Evolutionary conservation across 1,140 invertebrate species (phyloP), one percentile per base, ranked within the genome.

Genomic region (Nautilus pompilius): DNA sequence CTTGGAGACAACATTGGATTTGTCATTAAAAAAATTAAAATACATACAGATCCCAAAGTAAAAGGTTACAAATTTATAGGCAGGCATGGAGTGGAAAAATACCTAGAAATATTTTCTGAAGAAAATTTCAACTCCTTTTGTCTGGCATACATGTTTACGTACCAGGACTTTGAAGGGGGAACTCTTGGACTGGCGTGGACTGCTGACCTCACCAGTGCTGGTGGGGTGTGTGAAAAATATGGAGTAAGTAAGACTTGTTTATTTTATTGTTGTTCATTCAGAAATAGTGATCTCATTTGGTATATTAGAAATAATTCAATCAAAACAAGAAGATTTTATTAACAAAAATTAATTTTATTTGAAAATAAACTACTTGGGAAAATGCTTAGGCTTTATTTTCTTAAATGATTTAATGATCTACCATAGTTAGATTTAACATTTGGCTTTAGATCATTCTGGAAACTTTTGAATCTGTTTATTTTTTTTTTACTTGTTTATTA

Each of bases 121-220:
- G 91, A 92, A 34, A 96, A 98, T 85, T 95, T 98, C 81, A 92
- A 96, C 73, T 91, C 93, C 77, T 99, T 98, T 84, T 99, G 97
- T 82, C 85, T 99, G 41, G 95, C 96, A 2, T 99, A 99, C 80
- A 93, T 99, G 36, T 98, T 99, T 82, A 99, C 96, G 0, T 97
- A 98, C 80, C 88, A 96, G 73, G 95, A 98, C 83, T 98, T 98
- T 79, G 93, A 92, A 24, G 93, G 93, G 17, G 95, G 95, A 36
- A 98, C 95, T 22, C 84, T 98, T 67, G 95, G 97, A n/a, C 83
- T 99, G 28, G 96, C 97, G 2, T 99, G 96, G 96, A 95, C 98
- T 20, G 96, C 69, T 5, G 65, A 72, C 20, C 22, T 70, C 85
- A 93, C 93, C 20, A 93, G 93, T 5, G 96, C 94, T 13, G 96